Conservation (phyloP, 1,140 invertebrate species). For the Apis dorsata region DNA sequence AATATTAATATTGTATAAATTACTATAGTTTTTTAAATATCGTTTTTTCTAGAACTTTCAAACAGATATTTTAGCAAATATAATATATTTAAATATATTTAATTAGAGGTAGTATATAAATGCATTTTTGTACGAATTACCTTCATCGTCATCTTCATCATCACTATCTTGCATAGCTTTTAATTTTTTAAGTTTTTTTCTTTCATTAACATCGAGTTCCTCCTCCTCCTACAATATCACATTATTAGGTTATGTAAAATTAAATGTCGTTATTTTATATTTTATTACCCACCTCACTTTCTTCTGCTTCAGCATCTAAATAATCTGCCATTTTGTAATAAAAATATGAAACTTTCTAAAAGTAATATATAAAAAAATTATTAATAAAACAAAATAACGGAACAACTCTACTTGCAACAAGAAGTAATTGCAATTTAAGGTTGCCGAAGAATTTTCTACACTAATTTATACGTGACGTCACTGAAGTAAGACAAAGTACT, state of each 20-base stretch:
- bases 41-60: neutral
- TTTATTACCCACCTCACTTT: slow-evolving; percentile 84
- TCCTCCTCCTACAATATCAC: slow-evolving; percentile 2
- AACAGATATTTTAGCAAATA: neutral
- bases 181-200: slow-evolving; percentile 32
- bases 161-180: slow-evolving; percentile 16
- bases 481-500: too few species aligned
- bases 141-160: slow-evolving; percentile 29
- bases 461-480: too few species aligned
- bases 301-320: slow-evolving; percentile 90
- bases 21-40: neutral
- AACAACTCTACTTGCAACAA: neutral
- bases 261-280: neutral
- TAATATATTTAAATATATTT: too few species aligned
- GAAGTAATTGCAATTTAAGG: neutral
- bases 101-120: neutral
- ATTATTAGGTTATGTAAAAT: neutral
- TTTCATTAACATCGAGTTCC: slow-evolving; percentile 16
- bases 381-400: neutral
- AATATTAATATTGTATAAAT: neutral
- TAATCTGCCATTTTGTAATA: slow-evolving; percentile 81
- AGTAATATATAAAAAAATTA: neutral
- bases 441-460: too few species aligned
- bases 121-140: neutral
- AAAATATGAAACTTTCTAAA: neutral